Evolutionary conservation across 2,797 vertebrate species (phyloP).

Genomic region (Falco biarmicus): DNA sequence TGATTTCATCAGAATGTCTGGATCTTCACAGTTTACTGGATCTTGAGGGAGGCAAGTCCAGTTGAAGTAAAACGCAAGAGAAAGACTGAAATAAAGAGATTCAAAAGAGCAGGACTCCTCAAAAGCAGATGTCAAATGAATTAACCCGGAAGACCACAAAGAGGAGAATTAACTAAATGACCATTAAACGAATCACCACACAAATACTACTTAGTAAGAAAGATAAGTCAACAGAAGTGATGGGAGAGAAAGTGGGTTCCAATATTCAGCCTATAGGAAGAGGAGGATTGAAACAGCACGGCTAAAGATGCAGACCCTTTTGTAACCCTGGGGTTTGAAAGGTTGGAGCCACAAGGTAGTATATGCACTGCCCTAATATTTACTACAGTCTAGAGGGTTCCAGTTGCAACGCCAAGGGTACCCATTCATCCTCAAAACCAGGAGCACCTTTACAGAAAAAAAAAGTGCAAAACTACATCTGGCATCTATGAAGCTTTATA

Average conservation of each 20-base stretch:
- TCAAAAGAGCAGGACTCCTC: not conserved
- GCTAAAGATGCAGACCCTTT: not conserved
- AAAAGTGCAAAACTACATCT: not conserved
- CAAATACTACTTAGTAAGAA: not conserved
- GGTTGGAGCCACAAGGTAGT: not conserved
- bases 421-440: not conserved
- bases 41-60: not conserved
- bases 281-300: not conserved
- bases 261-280: not conserved
- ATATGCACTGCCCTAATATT: not conserved
- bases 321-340: not conserved
- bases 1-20: not conserved
- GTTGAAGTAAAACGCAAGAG: not conserved
- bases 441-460: not conserved
- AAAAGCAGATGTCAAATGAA: constrained; percentile 2
- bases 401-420: constrained; percentile 53
- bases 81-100: not conserved
- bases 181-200: not conserved
- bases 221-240: not conserved
- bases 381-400: constrained; percentile 51
- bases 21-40: not conserved
- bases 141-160: not conserved
- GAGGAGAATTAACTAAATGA: not conserved
- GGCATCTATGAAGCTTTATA: not conserved
- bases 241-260: not conserved